These are phyloP conservation scores for Trinectes maculatus DNA, from an alignment of 2,113 vertebrate species.

Conservation along the genomic window DNA sequence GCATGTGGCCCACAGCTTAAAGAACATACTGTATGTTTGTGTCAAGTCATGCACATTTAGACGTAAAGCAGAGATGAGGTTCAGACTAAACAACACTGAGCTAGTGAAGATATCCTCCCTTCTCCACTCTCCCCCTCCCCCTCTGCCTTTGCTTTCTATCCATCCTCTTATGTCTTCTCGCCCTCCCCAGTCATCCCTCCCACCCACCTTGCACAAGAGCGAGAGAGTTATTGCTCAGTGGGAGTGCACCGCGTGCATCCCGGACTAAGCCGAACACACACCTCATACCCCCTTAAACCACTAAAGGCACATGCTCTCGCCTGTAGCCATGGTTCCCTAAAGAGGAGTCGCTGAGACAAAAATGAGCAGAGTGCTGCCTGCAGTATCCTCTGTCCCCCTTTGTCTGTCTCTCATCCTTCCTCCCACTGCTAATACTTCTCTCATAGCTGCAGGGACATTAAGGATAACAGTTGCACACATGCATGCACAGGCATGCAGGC, in stretches of 20 bases:
- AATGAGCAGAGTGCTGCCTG: slow-evolving; percentile 64
- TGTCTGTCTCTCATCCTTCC: slow-evolving; percentile 53
- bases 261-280: slow-evolving; percentile 49
- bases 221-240: slow-evolving; percentile 49
- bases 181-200: slow-evolving; percentile 18
- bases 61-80: slow-evolving; percentile 16
- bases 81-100: neutral
- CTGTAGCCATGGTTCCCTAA: slow-evolving; percentile 68
- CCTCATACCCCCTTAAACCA: slow-evolving; percentile 48
- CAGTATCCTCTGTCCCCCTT: slow-evolving; percentile 48
- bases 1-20: too few species aligned
- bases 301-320: slow-evolving; percentile 62
- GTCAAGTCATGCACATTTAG: neutral
- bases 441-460: slow-evolving; percentile 53
- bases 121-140: slow-evolving; percentile 16
- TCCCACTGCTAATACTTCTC: slow-evolving; percentile 37
- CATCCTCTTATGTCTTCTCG: slow-evolving; percentile 12
- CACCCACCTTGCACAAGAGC: slow-evolving; percentile 2
- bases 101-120: slow-evolving; percentile 5
- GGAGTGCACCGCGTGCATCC: slow-evolving; percentile 44
- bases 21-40: too few species aligned
- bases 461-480: slow-evolving; percentile 51
- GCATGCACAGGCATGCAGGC: slow-evolving; percentile 12
- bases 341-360: slow-evolving; percentile 53
- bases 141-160: slow-evolving; percentile 1